Evolutionary conservation across 2,888 invertebrate species (phyloP), one percentile per base, ranked within the genome.

Genomic region (Acrocera orbiculus): DNA sequence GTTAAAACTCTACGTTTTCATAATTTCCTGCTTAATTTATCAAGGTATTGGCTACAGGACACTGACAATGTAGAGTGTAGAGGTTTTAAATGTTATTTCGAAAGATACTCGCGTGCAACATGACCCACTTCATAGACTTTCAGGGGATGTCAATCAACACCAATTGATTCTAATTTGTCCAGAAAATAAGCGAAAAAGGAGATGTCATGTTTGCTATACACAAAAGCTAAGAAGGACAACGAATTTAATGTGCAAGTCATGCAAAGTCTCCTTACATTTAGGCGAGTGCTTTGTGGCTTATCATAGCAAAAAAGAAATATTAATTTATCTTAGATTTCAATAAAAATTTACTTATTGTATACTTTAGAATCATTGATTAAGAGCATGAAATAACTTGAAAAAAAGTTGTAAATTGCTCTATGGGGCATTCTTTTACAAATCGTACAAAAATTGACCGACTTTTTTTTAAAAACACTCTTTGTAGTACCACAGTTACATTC

Each of bases 141-240:
- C 17, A 4, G 28, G 28, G 17, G 9, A 28, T 10, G 9, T 20
- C n/a, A 28, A 16, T 16, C 28, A 28, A 2, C 16, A 16, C 10
- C 28, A 28, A 28, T 16, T 28, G 28, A 28, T 28, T 16, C 16
- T 4, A 28, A 16, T 28, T 28, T 28, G 16, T 28, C 28, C 28
- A 28, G 17, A 16, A 16, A 28, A 28, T 16, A 28, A 28, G 17
- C 28, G 28, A 11, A 28, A 28, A 28, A 28, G 16, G n/a, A 28
- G 9, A 28, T 28, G 28, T 28, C 28, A 28, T 17, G 28, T 16
- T 11, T 28, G 16, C 28, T 28, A 28, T n/a, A 16, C 28, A 28
- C 16, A 28, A 14, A 4, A 27, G 15, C 8, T 27, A 15, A 27
- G 27, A 27, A 27, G 15, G n/a, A n/a, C n/a, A n/a, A n/a, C n/a